Evolutionary conservation across 2,113 vertebrate genomes (phyloP).

Genomic region (Colaptes auratus): DNA sequence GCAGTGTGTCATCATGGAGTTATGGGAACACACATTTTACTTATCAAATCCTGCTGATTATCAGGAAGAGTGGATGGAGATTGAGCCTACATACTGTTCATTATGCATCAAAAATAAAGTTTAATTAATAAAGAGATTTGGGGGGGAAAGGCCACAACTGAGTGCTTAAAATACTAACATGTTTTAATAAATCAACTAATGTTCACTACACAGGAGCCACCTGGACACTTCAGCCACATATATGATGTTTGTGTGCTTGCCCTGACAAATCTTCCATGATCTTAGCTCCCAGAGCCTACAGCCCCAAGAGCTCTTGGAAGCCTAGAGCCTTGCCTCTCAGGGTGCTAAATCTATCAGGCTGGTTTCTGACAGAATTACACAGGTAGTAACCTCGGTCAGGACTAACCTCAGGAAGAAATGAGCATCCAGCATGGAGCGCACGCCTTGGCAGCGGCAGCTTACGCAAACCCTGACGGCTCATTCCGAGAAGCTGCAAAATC

Average conservation of each 20-base stretch:
- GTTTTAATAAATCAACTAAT: neutral
- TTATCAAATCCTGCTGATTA: conserved; percentile 39
- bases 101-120: neutral
- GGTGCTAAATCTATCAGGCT: neutral
- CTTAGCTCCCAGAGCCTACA: neutral
- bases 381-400: neutral
- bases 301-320: neutral
- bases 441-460: neutral
- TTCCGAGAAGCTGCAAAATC: neutral
- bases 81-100: conserved; percentile 21
- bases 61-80: conserved; percentile 41
- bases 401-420: neutral
- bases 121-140: neutral
- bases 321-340: neutral
- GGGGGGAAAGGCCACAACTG: neutral
- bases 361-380: neutral
- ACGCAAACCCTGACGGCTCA: neutral
- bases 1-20: neutral
- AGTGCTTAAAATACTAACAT: neutral
- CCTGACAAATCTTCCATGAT: neutral
- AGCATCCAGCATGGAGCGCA: neutral
- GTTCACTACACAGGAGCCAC: neutral
- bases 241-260: neutral
- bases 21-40: conserved; percentile 25
- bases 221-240: neutral